Percentiles rank a stretch among this genome's conserved stretches.
These are phyloP conservation scores for Nemurella pictetii DNA, from an alignment of 2,888 invertebrate genomes.

Conservation along the genomic window DNA sequence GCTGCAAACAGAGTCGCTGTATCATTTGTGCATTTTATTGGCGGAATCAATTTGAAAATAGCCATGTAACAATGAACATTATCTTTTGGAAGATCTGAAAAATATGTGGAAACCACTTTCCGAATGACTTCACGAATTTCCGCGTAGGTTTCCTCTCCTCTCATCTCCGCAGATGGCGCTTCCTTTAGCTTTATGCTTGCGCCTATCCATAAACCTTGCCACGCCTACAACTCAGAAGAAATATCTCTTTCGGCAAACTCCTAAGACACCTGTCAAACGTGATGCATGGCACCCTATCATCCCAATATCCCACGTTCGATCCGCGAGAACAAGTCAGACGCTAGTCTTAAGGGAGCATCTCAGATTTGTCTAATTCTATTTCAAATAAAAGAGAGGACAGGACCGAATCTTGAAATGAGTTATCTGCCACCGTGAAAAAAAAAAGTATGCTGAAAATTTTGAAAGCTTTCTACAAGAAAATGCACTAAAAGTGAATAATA, in stretches of 20 bases:
- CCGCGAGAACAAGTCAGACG: background rate
- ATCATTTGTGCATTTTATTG: too few species aligned
- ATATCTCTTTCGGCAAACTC: background rate
- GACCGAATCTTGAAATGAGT: background rate
- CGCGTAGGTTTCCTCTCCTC: background rate
- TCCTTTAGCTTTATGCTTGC: background rate
- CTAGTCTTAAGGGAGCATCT: background rate
- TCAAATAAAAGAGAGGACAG: background rate
- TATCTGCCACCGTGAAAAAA: background rate
- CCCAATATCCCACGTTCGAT: background rate
- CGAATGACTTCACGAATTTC: background rate
- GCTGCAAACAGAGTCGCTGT: too few species aligned
- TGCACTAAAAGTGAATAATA: background rate
- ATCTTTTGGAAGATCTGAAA: background rate
- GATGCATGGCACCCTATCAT: background rate
- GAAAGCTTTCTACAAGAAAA: background rate
- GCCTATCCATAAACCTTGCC: background rate
- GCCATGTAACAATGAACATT: background rate
- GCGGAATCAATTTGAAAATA: too few species aligned
- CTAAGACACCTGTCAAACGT: slow-evolving; percentile 27
- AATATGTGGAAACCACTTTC: background rate
- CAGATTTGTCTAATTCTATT: slow-evolving; percentile 11
- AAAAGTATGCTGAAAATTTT: background rate
- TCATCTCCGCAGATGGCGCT: background rate
- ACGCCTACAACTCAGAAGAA: background rate